Percentiles rank a stretch among this genome's conserved stretches.
Evolutionary conservation across 2,888 invertebrate genomes (phyloP).

Genomic region (Diogma glabrata): DNA sequence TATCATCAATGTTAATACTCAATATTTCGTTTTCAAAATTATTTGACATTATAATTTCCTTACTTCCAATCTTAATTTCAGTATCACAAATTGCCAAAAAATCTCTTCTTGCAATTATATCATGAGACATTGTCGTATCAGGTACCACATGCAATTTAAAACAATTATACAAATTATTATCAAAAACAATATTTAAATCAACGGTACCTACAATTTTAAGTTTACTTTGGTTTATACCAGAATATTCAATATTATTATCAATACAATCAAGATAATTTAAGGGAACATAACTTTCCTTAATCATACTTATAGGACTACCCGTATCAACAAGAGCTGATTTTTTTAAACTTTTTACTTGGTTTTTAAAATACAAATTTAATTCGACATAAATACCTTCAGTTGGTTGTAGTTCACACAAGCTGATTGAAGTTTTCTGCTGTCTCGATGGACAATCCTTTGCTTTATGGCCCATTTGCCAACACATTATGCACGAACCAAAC

Average conservation of each 20-base stretch:
- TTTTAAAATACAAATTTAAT: background rate
- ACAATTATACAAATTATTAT: background rate
- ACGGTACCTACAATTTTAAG: background rate
- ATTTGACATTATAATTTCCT: background rate
- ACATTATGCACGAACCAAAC: background rate
- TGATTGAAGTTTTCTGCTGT: too few relatives aligned
- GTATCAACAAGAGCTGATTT: conserved; percentile 10
- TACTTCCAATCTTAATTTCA: background rate
- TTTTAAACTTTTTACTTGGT: background rate
- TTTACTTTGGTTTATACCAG: background rate
- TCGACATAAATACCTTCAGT: background rate
- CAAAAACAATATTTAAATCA: background rate
- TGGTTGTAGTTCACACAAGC: too few relatives aligned
- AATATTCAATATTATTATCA: background rate
- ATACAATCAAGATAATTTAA: background rate
- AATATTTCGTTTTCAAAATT: background rate
- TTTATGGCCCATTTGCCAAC: too few relatives aligned
- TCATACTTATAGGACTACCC: conserved; percentile 12
- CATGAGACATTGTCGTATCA: conserved; percentile 12
- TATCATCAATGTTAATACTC: background rate
- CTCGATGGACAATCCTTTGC: too few relatives aligned
- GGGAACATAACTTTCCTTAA: conserved; percentile 1
- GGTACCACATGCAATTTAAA: conserved; percentile 16
- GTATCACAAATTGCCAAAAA: conserved; percentile 8
- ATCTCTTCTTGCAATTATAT: conserved; percentile 11